Evolutionary conservation across 2,888 invertebrate species (phyloP).

Genomic region (Drosophila paramelanica): DNA sequence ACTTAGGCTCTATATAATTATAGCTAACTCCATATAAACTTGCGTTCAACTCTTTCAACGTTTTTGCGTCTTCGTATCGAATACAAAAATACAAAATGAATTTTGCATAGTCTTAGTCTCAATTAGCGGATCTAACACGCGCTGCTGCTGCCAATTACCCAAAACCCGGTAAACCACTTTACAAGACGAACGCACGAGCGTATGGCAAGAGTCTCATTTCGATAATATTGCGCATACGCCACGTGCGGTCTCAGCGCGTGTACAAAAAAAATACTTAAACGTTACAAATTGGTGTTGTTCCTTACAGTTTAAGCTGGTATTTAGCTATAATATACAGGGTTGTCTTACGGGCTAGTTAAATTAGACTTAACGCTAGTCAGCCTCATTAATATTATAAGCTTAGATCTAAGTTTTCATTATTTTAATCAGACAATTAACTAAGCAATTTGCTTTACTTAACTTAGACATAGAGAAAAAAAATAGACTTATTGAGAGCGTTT

Average conservation of each 20-base stretch:
- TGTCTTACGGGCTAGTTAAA: conserved; percentile 25
- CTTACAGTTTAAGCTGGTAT: conserved; percentile 56
- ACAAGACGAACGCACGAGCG: conserved; percentile 32
- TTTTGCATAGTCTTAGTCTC: conserved; percentile 73
- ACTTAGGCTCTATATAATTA: conserved; percentile 63
- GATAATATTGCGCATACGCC: conserved; percentile 50
- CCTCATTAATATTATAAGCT: conserved; percentile 80
- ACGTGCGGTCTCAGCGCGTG: conserved; percentile 47
- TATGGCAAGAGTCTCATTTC: background rate
- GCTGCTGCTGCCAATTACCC: conserved; percentile 43
- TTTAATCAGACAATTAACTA: conserved; percentile 63
- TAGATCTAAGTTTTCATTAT: conserved; percentile 50
- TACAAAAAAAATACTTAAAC: conserved; percentile 55
- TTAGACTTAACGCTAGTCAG: conserved; percentile 73
- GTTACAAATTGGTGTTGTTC: conserved; percentile 64
- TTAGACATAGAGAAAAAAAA: conserved; percentile 47
- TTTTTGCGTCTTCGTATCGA: conserved; percentile 64
- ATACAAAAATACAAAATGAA: conserved; percentile 78
- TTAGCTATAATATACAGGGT: conserved; percentile 42
- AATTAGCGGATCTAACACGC: conserved; percentile 52
- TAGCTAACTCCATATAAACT: conserved; percentile 34
- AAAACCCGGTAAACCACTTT: conserved; percentile 30
- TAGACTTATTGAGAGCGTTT: conserved; percentile 70
- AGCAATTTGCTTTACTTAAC: conserved; percentile 44
- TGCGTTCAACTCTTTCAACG: conserved; percentile 30